Conservation (phyloP, 1,140 invertebrate genomes). For the Steinernema khuongi region DNA sequence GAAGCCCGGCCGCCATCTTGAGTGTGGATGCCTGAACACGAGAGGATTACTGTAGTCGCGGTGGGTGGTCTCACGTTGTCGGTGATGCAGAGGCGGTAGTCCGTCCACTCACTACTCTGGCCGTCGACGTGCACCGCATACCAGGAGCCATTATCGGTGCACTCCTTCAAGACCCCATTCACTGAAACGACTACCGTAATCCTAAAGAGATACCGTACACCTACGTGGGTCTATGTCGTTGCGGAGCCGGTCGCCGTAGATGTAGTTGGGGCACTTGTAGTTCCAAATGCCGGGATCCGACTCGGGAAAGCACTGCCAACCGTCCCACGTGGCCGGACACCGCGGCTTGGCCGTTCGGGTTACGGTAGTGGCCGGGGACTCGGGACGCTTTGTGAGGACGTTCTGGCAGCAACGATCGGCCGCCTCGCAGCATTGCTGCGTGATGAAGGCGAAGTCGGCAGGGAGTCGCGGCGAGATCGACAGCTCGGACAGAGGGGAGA, state of each 20-base stretch:
- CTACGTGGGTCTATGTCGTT: not conserved
- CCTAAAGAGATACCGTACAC: not conserved
- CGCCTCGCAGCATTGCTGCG: constrained; percentile 26
- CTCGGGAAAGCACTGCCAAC: constrained; percentile 61
- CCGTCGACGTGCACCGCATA: not conserved
- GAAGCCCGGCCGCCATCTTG: constrained; percentile 48
- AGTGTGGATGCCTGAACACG: constrained; percentile 41
- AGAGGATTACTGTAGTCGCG: not conserved
- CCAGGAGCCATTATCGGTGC: not conserved
- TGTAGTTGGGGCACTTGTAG: constrained; percentile 58
- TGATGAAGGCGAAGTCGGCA: constrained; percentile 1
- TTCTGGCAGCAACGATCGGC: constrained; percentile 24
- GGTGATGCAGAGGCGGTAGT: not conserved
- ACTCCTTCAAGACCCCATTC: not conserved
- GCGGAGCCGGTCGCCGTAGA: constrained; percentile 49
- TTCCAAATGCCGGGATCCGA: constrained; percentile 39
- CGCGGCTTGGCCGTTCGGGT: not conserved
- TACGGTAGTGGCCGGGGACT: not conserved
- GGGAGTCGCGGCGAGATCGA: not conserved
- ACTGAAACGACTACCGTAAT: not conserved
- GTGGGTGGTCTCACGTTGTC: not conserved
- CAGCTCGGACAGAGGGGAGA: not conserved
- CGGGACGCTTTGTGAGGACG: constrained; percentile 7
- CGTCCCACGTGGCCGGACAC: constrained; percentile 62
- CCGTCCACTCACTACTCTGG: not conserved